These are phyloP conservation scores for Mellivora capensis DNA, from an alignment of 2,113 vertebrate species.

Conservation along the genomic window DNA sequence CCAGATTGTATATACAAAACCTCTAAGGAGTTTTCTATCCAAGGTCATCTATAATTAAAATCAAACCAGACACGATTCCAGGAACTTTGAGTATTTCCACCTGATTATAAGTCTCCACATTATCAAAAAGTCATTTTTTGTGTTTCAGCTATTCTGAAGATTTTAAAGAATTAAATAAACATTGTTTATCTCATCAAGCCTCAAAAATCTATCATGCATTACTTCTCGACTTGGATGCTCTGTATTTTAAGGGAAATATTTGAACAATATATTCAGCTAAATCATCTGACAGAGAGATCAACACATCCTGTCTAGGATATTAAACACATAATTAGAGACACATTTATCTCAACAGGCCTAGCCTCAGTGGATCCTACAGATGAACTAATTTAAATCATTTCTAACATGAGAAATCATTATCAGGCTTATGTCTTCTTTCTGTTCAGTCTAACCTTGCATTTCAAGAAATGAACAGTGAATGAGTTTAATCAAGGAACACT, in stretches of 20 bases:
- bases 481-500: slow-evolving; percentile 73
- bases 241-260: not conserved
- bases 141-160: not conserved
- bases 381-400: slow-evolving; percentile 66
- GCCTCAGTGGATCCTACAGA: not conserved
- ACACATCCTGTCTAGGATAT: not conserved
- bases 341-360: slow-evolving; percentile 60
- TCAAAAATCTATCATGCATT: not conserved
- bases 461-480: slow-evolving; percentile 30
- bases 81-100: not conserved
- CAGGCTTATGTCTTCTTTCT: slow-evolving; percentile 41
- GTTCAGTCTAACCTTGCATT: slow-evolving; percentile 35
- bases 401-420: slow-evolving; percentile 58
- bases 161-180: slow-evolving; percentile 28
- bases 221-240: slow-evolving; percentile 28
- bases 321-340: slow-evolving; percentile 67
- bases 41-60: not conserved
- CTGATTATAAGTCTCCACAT: not conserved
- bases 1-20: not conserved
- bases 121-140: not conserved
- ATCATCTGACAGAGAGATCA: slow-evolving; percentile 61
- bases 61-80: not conserved
- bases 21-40: not conserved
- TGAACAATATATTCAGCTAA: slow-evolving; percentile 47
- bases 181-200: not conserved